phyloP scores from a whole-genome alignment of 2,888 invertebrate genomes.

The Petrophora chlorosata region DNA sequence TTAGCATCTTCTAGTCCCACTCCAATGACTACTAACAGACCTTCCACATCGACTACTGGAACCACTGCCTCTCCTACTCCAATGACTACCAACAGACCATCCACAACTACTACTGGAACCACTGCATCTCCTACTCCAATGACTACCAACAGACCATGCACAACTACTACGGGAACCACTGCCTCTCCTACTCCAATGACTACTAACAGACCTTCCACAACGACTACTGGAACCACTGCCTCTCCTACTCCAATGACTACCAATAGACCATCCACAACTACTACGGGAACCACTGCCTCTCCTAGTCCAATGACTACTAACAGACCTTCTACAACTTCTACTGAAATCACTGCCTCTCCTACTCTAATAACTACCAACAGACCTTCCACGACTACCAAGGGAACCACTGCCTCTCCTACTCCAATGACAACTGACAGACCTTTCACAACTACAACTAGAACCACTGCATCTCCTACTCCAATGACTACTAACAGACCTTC shows the following conservation, averaged over 20 bases:
- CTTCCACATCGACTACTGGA: neutral
- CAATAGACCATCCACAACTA: neutral
- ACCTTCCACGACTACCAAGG: neutral
- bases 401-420: neutral
- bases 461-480: neutral
- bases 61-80: neutral
- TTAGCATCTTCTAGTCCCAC: neutral
- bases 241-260: slow-evolving; percentile 3
- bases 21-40: slow-evolving; percentile 2
- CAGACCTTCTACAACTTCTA: neutral
- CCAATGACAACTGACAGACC: neutral
- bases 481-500: neutral
- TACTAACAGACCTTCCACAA: neutral
- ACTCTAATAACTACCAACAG: neutral
- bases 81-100: neutral
- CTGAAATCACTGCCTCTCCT: neutral
- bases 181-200: slow-evolving; percentile 2
- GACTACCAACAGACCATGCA: slow-evolving; percentile 2
- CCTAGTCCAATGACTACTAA: slow-evolving; percentile 1
- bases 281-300: neutral
- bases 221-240: neutral
- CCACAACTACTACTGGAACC: neutral
- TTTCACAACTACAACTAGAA: neutral
- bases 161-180: neutral
- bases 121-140: neutral